These are phyloP conservation scores for Odobenus rosmarus DNA, from an alignment of 2,113 vertebrate genomes.

Conservation along the genomic window DNA sequence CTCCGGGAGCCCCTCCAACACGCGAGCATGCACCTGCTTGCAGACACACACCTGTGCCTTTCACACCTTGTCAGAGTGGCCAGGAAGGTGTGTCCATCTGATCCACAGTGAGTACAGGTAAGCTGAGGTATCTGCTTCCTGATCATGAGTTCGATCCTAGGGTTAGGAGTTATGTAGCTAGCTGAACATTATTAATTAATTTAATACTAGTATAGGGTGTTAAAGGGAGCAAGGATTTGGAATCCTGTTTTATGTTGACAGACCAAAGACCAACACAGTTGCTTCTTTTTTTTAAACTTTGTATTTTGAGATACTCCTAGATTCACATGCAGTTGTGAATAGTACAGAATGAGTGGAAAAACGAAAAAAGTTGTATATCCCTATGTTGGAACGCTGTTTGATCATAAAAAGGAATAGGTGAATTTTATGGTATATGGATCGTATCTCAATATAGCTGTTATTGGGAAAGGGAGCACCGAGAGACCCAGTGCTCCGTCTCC, in stretches of 20 bases:
- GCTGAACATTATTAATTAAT: too few species aligned
- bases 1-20: too few species aligned
- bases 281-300: neutral
- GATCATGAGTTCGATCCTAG: neutral
- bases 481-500: neutral
- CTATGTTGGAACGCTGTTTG: neutral
- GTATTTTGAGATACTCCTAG: neutral
- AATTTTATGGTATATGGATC: neutral
- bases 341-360: fast-evolving
- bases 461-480: neutral
- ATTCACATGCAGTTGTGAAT: fast-evolving
- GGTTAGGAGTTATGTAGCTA: fast-evolving
- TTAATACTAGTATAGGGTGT: fast-evolving
- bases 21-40: too few species aligned
- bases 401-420: fast-evolving
- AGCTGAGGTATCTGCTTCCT: fast-evolving
- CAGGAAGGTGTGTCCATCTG: fast-evolving
- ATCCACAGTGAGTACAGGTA: fast-evolving
- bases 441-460: neutral
- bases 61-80: too few species aligned
- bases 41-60: fast-evolving
- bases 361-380: fast-evolving
- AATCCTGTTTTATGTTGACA: neutral
- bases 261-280: too few species aligned
- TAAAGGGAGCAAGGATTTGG: fast-evolving